phyloP scores from a whole-genome alignment of 2,113 vertebrate genomes.

The Rhinolophus sinicus region DNA sequence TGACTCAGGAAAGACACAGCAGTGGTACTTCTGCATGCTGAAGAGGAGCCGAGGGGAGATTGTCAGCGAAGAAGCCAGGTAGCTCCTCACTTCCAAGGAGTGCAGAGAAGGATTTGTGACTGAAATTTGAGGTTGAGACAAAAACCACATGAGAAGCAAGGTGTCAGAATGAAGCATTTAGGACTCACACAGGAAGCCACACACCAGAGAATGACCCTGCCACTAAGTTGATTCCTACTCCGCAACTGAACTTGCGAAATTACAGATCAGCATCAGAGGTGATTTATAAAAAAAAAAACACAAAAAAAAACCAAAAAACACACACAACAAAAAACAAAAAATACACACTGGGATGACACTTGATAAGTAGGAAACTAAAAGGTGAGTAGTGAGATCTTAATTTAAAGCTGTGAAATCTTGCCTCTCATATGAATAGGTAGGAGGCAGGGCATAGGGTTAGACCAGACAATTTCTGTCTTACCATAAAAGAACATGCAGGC shows the following conservation, averaged over 20 bases:
- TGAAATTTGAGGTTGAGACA: neutral
- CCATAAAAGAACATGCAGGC: neutral
- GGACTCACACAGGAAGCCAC: neutral
- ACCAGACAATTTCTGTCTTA: neutral
- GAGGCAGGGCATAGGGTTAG: neutral
- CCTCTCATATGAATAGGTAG: neutral
- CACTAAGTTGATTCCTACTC: neutral
- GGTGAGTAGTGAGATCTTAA: neutral
- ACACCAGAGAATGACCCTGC: neutral
- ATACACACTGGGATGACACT: neutral
- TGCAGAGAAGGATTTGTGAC: neutral
- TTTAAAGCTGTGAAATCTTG: neutral
- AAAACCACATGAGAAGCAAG: neutral
- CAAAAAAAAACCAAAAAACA: neutral
- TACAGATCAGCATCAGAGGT: neutral
- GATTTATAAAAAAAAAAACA: neutral
- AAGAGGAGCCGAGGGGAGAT: neutral
- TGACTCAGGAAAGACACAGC: neutral
- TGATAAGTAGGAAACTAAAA: neutral
- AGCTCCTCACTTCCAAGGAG: neutral
- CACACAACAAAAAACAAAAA: neutral
- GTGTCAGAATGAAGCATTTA: neutral
- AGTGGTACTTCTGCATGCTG: neutral
- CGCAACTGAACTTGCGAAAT: neutral
- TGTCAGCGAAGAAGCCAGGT: neutral